These are phyloP conservation scores for Chymomyza costata DNA, from an alignment of 1,140 invertebrate species.

Conservation along the genomic window DNA sequence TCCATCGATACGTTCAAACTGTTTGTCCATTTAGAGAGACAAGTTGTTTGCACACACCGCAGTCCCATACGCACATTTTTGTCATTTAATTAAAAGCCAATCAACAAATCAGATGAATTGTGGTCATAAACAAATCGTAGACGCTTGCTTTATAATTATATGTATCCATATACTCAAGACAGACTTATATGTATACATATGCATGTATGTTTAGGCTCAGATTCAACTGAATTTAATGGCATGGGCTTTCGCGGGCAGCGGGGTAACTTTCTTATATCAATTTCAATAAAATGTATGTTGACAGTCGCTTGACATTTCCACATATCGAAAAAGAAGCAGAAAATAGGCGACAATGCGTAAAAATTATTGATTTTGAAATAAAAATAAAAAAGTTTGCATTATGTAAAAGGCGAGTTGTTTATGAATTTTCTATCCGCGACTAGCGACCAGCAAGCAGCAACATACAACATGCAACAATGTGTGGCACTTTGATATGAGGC, in stretches of 20 bases:
- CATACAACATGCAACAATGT: conserved; percentile 51
- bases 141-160: no score
- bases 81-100: conserved; percentile 71
- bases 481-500: conserved; percentile 38
- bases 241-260: conserved; percentile 19
- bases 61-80: no score
- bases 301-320: conserved; percentile 33
- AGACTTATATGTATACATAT: no score
- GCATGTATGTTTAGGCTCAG: no score
- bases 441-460: conserved; percentile 9
- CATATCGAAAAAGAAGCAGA: conserved; percentile 2
- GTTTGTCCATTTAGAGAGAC: no score
- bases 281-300: conserved; percentile 63
- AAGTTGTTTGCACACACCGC: conserved; percentile 56
- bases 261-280: conserved; percentile 66
- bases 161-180: no score
- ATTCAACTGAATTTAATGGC: no score
- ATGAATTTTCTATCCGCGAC: conserved; percentile 44
- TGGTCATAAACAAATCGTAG: conserved; percentile 9
- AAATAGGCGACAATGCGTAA: conserved; percentile 49
- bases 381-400: conserved; percentile 58
- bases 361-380: conserved; percentile 71
- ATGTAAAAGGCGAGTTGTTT: conserved; percentile 49
- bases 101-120: conserved; percentile 57
- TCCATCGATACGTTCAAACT: no score